Evolutionary conservation across 2,888 invertebrate genomes (phyloP).

Genomic region (Mythimna loreyi): DNA sequence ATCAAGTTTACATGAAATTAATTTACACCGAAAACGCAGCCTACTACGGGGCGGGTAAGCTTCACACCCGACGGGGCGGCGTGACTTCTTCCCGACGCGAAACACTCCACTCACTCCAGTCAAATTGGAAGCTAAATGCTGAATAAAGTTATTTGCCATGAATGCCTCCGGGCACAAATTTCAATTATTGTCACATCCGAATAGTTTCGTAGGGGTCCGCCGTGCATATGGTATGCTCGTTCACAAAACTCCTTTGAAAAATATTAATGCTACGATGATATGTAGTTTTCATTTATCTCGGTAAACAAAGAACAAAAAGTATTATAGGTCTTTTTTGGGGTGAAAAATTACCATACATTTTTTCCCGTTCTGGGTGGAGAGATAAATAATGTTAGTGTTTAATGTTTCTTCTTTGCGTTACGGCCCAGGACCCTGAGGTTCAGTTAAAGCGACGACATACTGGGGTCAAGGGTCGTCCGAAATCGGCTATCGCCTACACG

Average conservation of each 20-base stretch:
- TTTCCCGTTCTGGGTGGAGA: too few species aligned
- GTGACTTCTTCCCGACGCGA: constrained; percentile 73
- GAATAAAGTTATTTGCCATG: constrained; percentile 90
- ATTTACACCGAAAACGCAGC: constrained; percentile 2
- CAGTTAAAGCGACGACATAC: too few species aligned
- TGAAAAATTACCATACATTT: too few species aligned
- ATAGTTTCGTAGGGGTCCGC: constrained; percentile 85
- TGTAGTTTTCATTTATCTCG: not conserved
- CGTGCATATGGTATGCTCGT: constrained; percentile 71
- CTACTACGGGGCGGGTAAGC: constrained; percentile 21
- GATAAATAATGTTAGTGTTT: too few species aligned
- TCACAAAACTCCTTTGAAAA: constrained; percentile 35
- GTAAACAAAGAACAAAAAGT: not conserved
- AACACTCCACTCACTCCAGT: constrained; percentile 80
- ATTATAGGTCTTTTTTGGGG: too few species aligned
- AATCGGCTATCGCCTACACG: too few species aligned
- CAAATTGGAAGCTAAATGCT: constrained; percentile 89
- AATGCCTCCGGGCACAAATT: constrained; percentile 91
- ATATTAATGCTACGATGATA: not conserved
- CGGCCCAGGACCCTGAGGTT: too few species aligned
- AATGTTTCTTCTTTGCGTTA: too few species aligned
- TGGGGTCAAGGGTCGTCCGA: too few species aligned
- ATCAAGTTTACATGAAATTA: not conserved
- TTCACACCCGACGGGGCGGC: constrained; percentile 44
- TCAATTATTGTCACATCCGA: constrained; percentile 91